Percentiles rank a stretch among this genome's conserved stretches.
phyloP scores from a whole-genome alignment of 2,888 invertebrate species.

The Aporophyla lueneburgensis region DNA sequence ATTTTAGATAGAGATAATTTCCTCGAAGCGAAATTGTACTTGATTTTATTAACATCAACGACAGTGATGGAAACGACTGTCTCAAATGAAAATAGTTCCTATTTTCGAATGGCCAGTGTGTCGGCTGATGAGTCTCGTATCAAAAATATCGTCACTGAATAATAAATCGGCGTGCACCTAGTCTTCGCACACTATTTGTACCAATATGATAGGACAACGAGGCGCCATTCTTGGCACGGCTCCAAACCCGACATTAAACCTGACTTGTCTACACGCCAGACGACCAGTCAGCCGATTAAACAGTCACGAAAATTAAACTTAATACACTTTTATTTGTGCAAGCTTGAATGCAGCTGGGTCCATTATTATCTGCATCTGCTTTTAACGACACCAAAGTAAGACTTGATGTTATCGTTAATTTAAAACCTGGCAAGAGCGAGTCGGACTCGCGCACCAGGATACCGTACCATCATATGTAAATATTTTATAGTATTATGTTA shows the following conservation, averaged over 20 bases:
- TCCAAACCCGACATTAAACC: slow-evolving; percentile 43
- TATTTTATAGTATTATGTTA: too few relatives aligned
- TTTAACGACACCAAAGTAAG: not conserved
- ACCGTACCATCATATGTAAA: too few relatives aligned
- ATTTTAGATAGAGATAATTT: not conserved
- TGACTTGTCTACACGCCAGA: slow-evolving; percentile 30
- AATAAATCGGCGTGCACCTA: slow-evolving; percentile 18
- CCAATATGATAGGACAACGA: slow-evolving; percentile 24
- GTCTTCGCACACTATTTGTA: slow-evolving; percentile 19
- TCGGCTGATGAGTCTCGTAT: slow-evolving; percentile 24
- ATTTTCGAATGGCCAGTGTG: slow-evolving; percentile 11
- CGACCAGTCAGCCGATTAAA: slow-evolving; percentile 17
- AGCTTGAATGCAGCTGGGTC: not conserved
- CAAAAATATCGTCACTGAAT: slow-evolving; percentile 28
- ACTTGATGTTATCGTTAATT: not conserved
- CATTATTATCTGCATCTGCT: not conserved
- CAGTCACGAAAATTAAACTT: slow-evolving; percentile 3
- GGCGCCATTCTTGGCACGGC: slow-evolving; percentile 48
- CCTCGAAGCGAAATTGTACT: not conserved
- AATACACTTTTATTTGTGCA: slow-evolving; percentile 14
- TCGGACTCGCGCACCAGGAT: too few relatives aligned
- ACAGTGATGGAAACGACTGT: not conserved
- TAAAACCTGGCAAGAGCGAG: not conserved
- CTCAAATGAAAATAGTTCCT: not conserved
- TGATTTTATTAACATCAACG: not conserved